Evolutionary conservation across 1,140 invertebrate genomes (phyloP), one percentile per base, ranked within the genome.

Genomic region (Cryptotermes secundus): DNA sequence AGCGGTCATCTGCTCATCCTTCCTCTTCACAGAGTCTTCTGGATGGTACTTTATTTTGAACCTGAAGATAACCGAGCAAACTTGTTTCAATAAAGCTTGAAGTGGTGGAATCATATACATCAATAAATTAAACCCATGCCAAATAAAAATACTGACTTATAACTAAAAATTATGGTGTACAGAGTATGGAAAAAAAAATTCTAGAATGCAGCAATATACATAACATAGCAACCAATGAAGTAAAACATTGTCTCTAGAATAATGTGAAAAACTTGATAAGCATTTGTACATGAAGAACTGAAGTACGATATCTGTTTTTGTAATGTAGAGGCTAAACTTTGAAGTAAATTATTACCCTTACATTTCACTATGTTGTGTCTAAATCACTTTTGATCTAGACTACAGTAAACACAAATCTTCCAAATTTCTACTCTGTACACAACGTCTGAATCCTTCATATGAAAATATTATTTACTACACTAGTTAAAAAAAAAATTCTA

Each of bases 1-100:
- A 83, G 96, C 95, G 83, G 90, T 89, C 24, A 94, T 90, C 87
- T 98, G 95, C 89, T 99, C 98, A 42, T 97, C 95, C 90, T 96
- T 97, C 72, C 96, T 91, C 90, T 96, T 98, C 14, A 96, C 92
- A 83, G 96, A 97, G 88, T 99, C 98, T 90, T 99, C 98, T 9
- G 99, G 99, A 91, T 99, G 98, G 89, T 99, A 99, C 91, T 99
- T 99, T 86, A 97, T 94, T 90, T 98, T 98, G 92, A 99, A 99
- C 99, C 99, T 99, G 90, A 31, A 83, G 49, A n/a, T 34, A 49
- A 49, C 45, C 45, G 59, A 36, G 36, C 59, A 72, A 72, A n/a
- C 7, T n/a, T 72, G 14, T 72, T 10, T 72, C 14, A 72, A 31
- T 49, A 49, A 72, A n/a, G 31, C 59, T 72, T 72, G 0, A 31